These are phyloP conservation scores for Cenopis cana DNA, from an alignment of 2,888 invertebrate genomes.

Conservation along the genomic window DNA sequence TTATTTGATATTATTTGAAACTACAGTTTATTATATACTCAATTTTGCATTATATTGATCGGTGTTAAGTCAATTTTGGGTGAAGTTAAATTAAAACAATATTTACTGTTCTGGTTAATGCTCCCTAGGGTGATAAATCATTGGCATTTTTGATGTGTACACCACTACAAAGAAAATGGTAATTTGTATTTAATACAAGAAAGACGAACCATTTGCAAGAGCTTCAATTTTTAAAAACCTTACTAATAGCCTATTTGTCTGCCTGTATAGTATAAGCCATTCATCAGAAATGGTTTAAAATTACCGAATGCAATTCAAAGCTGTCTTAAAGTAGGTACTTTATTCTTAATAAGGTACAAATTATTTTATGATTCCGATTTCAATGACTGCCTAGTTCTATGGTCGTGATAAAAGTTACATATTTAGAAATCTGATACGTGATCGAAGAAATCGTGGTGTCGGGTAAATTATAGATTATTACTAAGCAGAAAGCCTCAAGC, in stretches of 20 bases:
- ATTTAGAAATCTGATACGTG: slow-evolving; percentile 20
- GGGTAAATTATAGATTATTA: slow-evolving; percentile 16
- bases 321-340: background rate
- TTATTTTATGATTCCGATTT: background rate
- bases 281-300: background rate
- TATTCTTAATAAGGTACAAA: background rate
- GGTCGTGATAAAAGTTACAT: background rate
- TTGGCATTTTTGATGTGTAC: background rate
- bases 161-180: background rate
- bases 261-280: background rate
- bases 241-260: background rate
- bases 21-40: background rate
- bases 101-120: background rate
- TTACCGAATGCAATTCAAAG: background rate
- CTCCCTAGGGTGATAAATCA: background rate
- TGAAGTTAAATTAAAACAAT: background rate
- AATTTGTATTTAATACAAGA: background rate
- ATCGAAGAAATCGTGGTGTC: slow-evolving; percentile 19
- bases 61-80: background rate
- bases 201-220: background rate
- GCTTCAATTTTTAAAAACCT: background rate
- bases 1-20: background rate
- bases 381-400: background rate
- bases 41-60: slow-evolving; percentile 5
- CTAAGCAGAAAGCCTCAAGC: slow-evolving; percentile 8